Evolutionary conservation across 1,140 invertebrate species (phyloP).

Genomic region (Heliconius hewitsoni): DNA sequence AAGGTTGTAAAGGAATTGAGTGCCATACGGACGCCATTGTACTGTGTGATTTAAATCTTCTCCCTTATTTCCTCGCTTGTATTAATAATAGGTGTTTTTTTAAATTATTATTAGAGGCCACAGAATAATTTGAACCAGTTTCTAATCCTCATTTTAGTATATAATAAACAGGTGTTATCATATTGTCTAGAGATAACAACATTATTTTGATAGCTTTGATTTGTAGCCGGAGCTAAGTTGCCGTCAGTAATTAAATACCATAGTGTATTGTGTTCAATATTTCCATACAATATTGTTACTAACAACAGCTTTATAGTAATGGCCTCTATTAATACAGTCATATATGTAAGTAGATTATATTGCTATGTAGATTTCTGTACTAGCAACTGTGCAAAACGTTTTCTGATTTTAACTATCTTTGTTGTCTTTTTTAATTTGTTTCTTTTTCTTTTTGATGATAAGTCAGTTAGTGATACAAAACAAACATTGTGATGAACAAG

Average conservation of each 20-base stretch:
- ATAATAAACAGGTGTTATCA: neutral
- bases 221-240: neutral
- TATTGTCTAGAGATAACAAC: neutral
- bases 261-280: neutral
- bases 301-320: constrained; percentile 1
- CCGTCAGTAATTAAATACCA: constrained; percentile 9
- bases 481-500: constrained; percentile 1
- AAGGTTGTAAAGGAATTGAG: constrained; percentile 41
- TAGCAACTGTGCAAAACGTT: constrained; percentile 19
- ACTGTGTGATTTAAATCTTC: constrained; percentile 31
- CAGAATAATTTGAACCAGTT: neutral
- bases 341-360: constrained; percentile 34
- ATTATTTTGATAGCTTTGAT: constrained; percentile 1
- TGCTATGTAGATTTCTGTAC: constrained; percentile 37
- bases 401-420: neutral
- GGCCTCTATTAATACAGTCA: constrained; percentile 25
- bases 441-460: neutral
- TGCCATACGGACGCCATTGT: constrained; percentile 37
- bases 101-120: constrained; percentile 16
- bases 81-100: constrained; percentile 17
- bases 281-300: neutral
- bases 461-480: neutral
- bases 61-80: constrained; percentile 32
- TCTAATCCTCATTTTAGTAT: neutral
- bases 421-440: neutral